phyloP scores from a whole-genome alignment of 2,113 vertebrate genomes.

The Plotosus lineatus region DNA sequence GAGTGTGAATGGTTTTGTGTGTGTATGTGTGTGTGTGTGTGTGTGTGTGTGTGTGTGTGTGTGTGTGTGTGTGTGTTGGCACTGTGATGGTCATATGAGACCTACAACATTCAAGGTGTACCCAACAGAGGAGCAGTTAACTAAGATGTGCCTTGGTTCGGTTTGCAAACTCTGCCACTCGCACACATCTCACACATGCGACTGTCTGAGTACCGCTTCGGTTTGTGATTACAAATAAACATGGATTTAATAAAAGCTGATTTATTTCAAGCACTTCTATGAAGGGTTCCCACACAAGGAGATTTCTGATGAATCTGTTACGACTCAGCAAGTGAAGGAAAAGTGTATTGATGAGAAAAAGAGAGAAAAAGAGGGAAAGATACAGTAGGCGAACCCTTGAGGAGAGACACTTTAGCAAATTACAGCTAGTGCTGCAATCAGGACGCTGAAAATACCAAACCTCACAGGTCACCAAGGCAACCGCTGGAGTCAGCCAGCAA shows the following conservation, averaged over 20 bases:
- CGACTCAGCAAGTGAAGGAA: constrained; percentile 9
- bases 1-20: no score
- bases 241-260: background rate
- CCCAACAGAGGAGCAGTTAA: background rate
- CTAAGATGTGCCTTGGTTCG: background rate
- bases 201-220: background rate
- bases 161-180: background rate
- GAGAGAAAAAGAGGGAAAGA: constrained; percentile 11
- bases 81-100: no score
- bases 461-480: constrained; percentile 68
- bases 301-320: constrained; percentile 7
- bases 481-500: constrained; percentile 56
- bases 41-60: no score
- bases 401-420: constrained; percentile 69
- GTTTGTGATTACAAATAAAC: background rate
- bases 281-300: constrained; percentile 37
- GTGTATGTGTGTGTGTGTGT: no score
- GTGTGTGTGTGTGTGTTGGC: no score
- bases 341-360: constrained; percentile 19
- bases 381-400: constrained; percentile 59
- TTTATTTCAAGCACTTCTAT: constrained; percentile 17
- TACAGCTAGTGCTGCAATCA: constrained; percentile 69
- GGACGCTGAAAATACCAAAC: constrained; percentile 68
- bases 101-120: no score
- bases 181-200: background rate